Percentiles rank a stretch among this genome's conserved stretches.
phyloP scores from a whole-genome alignment of 2,797 vertebrate genomes.

The Microchirus variegatus region DNA sequence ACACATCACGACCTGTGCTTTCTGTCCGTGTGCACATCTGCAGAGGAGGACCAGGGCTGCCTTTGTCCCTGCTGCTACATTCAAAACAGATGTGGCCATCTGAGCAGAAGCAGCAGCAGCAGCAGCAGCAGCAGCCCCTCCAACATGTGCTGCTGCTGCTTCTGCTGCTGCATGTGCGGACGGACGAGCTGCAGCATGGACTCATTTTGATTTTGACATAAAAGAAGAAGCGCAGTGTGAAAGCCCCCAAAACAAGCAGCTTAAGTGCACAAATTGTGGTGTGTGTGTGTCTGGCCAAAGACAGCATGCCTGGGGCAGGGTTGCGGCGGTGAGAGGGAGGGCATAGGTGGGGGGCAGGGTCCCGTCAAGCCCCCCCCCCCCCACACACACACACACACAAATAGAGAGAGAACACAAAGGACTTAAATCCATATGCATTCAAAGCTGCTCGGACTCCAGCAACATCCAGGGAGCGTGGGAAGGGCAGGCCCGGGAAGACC shows the following conservation, averaged over 20 bases:
- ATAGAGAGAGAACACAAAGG: slow-evolving; percentile 69
- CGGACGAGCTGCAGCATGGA: not conserved
- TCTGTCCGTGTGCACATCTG: slow-evolving; percentile 55
- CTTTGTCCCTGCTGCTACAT: slow-evolving; percentile 70
- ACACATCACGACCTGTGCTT: slow-evolving; percentile 35
- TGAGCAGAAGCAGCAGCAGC: slow-evolving; percentile 30
- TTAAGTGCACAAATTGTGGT: not conserved
- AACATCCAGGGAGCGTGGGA: slow-evolving; percentile 29
- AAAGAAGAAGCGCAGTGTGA: no score
- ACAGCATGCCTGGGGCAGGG: slow-evolving; percentile 32
- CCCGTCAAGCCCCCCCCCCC: slow-evolving; percentile 30
- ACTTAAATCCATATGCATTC: slow-evolving; percentile 60
- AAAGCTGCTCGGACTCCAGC: slow-evolving; percentile 18
- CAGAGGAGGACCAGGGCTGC: slow-evolving; percentile 45
- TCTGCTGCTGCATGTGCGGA: slow-evolving; percentile 21
- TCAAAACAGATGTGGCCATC: slow-evolving; percentile 66
- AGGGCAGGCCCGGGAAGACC: slow-evolving; percentile 16
- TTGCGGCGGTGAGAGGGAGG: not conserved
- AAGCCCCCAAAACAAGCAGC: slow-evolving; percentile 22
- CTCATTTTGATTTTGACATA: not conserved
- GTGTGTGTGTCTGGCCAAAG: not conserved
- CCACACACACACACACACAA: slow-evolving; percentile 1
- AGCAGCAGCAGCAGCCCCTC: slow-evolving; percentile 48
- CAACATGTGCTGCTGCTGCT: slow-evolving; percentile 44
- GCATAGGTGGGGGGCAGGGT: slow-evolving; percentile 57